A percentile compares a stretch with the other conserved stretches of the same genome.
Conservation (phyloP, 2,797 vertebrate species). For the Loriculus beryllinus region DNA sequence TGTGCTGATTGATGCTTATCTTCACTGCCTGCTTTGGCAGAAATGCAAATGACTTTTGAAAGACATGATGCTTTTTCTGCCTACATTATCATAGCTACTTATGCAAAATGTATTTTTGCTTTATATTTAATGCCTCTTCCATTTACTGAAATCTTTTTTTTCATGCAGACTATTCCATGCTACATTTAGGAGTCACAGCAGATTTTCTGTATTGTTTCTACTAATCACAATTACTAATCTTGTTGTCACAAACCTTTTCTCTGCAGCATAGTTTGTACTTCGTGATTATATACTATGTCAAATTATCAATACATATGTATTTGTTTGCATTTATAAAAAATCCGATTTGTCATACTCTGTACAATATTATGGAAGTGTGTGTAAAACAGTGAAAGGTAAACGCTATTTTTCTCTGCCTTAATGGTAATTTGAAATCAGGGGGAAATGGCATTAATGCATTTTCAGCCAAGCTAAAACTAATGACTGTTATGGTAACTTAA, state of each 20-base stretch:
- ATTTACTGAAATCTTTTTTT: background rate
- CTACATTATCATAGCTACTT: background rate
- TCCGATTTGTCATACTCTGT: background rate
- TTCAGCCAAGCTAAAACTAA: conserved; percentile 24
- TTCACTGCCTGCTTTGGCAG: background rate
- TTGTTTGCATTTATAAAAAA: conserved; percentile 4
- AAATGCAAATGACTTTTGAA: background rate
- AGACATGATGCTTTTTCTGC: background rate
- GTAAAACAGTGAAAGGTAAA: background rate
- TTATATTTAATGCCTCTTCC: background rate
- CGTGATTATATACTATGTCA: background rate
- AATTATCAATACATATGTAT: background rate
- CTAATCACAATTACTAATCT: background rate
- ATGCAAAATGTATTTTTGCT: background rate
- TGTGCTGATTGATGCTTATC: background rate
- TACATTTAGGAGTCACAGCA: background rate
- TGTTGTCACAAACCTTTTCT: background rate
- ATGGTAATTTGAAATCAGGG: background rate
- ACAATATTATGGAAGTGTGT: background rate
- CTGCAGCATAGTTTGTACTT: background rate
- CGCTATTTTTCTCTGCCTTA: background rate
- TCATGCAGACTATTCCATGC: background rate
- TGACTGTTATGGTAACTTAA: background rate
- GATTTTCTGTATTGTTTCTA: conserved; percentile 4
- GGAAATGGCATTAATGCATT: background rate